phyloP scores from a whole-genome alignment of 2,888 invertebrate species.

The Gymnocheta viridis region DNA sequence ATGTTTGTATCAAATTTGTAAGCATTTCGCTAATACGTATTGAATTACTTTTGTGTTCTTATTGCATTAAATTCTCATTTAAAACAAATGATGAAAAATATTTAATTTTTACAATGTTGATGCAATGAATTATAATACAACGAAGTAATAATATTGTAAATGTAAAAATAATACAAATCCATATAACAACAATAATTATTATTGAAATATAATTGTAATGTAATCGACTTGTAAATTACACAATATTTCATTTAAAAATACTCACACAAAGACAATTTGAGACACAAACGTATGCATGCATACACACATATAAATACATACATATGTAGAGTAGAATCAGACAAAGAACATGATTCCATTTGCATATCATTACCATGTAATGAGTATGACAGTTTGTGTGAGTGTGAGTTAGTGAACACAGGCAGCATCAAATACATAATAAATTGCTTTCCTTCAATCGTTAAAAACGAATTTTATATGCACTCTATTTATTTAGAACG shows the following conservation, averaged over 20 bases:
- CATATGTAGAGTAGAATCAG: slow-evolving; percentile 17
- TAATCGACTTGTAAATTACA: slow-evolving; percentile 68
- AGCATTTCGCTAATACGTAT: no score
- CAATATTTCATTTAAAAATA: slow-evolving; percentile 54
- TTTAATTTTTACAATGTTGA: no score
- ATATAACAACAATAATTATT: slow-evolving; percentile 44
- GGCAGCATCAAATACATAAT: neutral
- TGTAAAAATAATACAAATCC: neutral
- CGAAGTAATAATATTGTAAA: slow-evolving; percentile 1
- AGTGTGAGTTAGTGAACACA: neutral
- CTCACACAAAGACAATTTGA: slow-evolving; percentile 8
- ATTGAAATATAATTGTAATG: slow-evolving; percentile 44
- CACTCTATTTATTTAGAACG: neutral
- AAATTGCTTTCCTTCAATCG: neutral
- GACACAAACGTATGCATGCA: neutral
- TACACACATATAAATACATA: no score
- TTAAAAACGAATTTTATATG: neutral
- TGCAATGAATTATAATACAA: no score
- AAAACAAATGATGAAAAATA: no score
- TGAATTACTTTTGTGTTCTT: no score
- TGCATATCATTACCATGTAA: slow-evolving; percentile 60
- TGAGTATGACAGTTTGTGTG: neutral
- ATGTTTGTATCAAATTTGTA: no score
- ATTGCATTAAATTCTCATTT: no score
- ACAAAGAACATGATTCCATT: slow-evolving; percentile 59